A percentile compares a stretch with the other conserved stretches of the same genome.
phyloP scores from a whole-genome alignment of 2,888 invertebrate species.

The Vesta saturnalis region DNA sequence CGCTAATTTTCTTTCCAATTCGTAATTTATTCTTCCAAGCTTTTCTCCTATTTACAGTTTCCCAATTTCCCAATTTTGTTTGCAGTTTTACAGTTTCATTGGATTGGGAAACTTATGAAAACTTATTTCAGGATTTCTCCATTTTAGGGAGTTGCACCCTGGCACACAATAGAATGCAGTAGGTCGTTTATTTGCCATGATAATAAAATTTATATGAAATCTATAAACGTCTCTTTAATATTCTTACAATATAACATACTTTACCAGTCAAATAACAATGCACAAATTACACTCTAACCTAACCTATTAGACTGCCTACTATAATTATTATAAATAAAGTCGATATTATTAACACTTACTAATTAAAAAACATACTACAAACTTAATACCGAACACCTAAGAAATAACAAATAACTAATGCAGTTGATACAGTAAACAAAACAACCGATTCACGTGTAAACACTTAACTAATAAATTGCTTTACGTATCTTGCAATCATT shows the following conservation, averaged over 20 bases:
- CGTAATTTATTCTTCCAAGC: neutral
- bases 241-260: neutral
- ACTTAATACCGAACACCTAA: constrained; percentile 2
- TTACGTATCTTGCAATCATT: neutral
- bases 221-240: neutral
- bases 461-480: neutral
- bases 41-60: constrained; percentile 3
- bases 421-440: neutral
- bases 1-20: constrained; percentile 7
- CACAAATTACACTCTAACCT: constrained; percentile 3
- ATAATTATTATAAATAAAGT: constrained; percentile 5
- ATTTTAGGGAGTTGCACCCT: neutral
- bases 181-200: constrained; percentile 5
- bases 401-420: constrained; percentile 2
- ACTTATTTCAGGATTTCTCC: neutral
- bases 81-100: neutral
- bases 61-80: constrained; percentile 1
- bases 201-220: constrained; percentile 1
- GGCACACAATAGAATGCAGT: constrained; percentile 2
- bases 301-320: neutral
- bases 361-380: neutral
- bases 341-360: neutral
- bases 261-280: constrained; percentile 3
- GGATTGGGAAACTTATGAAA: constrained; percentile 1
- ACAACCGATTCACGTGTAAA: neutral